Conservation (phyloP, 2,797 vertebrate genomes). For the Acrossocheilus fasciatus region DNA sequence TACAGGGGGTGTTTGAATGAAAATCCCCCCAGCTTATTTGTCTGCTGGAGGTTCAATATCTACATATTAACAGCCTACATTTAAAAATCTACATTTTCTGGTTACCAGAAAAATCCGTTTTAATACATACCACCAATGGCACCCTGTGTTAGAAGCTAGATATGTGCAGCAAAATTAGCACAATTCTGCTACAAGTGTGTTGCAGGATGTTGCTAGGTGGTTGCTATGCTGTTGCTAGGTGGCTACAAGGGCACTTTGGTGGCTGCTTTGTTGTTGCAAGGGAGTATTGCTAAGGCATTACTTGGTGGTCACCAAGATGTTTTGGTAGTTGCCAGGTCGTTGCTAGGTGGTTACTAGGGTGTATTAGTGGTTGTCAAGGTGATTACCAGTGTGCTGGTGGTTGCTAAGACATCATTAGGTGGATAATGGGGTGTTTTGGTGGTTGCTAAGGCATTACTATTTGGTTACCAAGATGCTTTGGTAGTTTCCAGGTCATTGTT, state of each 20-base stretch:
- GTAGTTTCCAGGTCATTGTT: neutral
- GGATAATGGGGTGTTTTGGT: neutral
- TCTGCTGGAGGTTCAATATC: slow-evolving; percentile 20
- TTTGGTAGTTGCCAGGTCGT: neutral
- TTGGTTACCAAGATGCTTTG: neutral
- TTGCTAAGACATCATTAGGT: neutral
- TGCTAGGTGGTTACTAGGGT: neutral
- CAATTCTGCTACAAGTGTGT: neutral
- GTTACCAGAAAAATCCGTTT: neutral
- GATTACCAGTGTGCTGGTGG: neutral
- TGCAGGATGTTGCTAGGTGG: neutral
- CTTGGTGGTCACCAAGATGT: neutral
- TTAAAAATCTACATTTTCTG: too few relatives aligned
- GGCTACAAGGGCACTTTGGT: neutral
- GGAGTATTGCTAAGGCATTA: too few relatives aligned
- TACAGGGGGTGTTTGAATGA: slow-evolving; percentile 5
- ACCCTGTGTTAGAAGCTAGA: neutral
- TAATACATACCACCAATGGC: neutral
- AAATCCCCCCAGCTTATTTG: slow-evolving; percentile 10
- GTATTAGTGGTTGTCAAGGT: neutral
- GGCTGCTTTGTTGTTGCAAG: neutral
- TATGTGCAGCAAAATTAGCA: neutral
- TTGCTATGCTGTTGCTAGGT: neutral
- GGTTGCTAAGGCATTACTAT: neutral
- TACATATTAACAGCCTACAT: neutral